Evolutionary conservation across 2,888 invertebrate species (phyloP), one percentile per base, ranked within the genome.

Genomic region (Villa cingulata): DNA sequence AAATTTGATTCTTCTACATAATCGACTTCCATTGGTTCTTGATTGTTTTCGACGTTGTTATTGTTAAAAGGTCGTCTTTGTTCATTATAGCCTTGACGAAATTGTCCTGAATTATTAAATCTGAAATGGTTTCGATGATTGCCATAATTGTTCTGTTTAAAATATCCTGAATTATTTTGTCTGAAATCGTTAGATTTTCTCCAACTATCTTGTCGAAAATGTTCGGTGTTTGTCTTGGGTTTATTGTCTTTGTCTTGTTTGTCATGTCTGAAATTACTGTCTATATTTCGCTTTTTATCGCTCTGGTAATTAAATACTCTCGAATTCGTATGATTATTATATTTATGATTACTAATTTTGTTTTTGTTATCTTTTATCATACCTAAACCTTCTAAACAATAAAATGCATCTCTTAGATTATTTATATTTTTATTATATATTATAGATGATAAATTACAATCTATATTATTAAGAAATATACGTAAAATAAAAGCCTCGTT

Each of bases 261-360:
- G 27, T 36, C 52, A 49, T 55, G n/a, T 37, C n/a, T 3, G 16
- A n/a, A 4, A 37, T 37, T 37, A 10, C 16, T 2, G 6, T 6
- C 6, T 3, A 3, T 18, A 10, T 38, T 18, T 18, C 19, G 17
- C 2, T 9, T 38, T 18, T 9, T 38, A 6, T 5, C 9, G 10
- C 48, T 48, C 47, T 74, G 73, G 34, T 66, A 10, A 29, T 29
- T 29, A 29, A 10, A 29, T 10, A 3, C 3, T 6, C 12, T 29
- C 12, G 29, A 29, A 10, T 46, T 37, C 23, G 41, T 34, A 36
- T 48, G 45, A 44, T 45, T 37, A 29, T 44, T 36, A 44, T 6
- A 23, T 23, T 46, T 37, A 46, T 44, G 34, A 48, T 32, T 48
- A 48, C 48, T 43, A 42, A 16, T 44, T 44, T 46, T 46, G 44